phyloP scores from a whole-genome alignment of 2,797 vertebrate species.

The Aldrovandia affinis region DNA sequence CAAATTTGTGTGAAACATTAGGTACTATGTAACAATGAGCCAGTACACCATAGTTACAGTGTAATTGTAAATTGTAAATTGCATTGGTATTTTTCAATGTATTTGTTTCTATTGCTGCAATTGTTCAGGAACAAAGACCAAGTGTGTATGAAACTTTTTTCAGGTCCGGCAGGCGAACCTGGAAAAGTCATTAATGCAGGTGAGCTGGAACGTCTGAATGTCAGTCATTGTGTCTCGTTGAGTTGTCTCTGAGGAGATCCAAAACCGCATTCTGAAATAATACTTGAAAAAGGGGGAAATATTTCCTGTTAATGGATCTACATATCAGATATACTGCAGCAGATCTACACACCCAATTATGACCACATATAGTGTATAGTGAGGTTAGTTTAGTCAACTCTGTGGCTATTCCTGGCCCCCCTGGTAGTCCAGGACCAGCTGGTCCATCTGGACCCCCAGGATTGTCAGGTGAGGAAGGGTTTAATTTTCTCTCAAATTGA shows the following conservation, averaged over 20 bases:
- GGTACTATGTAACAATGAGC: too few species aligned
- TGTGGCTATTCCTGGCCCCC: slow-evolving; percentile 83
- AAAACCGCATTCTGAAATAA: not conserved
- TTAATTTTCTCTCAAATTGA: slow-evolving; percentile 15
- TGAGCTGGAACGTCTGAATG: slow-evolving; percentile 54
- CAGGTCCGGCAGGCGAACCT: slow-evolving; percentile 84
- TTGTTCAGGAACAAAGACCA: not conserved
- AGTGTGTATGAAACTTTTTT: slow-evolving; percentile 31
- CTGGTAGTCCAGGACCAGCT: slow-evolving; percentile 76
- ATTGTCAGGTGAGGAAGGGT: slow-evolving; percentile 73
- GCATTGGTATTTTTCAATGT: too few species aligned
- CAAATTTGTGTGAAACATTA: too few species aligned
- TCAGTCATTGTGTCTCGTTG: not conserved
- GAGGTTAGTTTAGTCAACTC: slow-evolving; percentile 53
- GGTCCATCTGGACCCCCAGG: slow-evolving; percentile 85
- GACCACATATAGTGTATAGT: not conserved
- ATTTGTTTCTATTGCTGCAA: not conserved
- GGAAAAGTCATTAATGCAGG: slow-evolving; percentile 88
- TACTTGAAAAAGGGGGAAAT: too few species aligned
- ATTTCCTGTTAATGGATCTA: too few species aligned
- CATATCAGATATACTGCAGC: too few species aligned
- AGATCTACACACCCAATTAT: too few species aligned
- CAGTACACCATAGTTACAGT: too few species aligned
- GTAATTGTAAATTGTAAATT: too few species aligned
- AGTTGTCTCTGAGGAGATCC: not conserved